Evolutionary conservation across 2,888 invertebrate genomes (phyloP), one percentile per base, ranked within the genome.

Genomic region (Acrobeloides nanus): DNA sequence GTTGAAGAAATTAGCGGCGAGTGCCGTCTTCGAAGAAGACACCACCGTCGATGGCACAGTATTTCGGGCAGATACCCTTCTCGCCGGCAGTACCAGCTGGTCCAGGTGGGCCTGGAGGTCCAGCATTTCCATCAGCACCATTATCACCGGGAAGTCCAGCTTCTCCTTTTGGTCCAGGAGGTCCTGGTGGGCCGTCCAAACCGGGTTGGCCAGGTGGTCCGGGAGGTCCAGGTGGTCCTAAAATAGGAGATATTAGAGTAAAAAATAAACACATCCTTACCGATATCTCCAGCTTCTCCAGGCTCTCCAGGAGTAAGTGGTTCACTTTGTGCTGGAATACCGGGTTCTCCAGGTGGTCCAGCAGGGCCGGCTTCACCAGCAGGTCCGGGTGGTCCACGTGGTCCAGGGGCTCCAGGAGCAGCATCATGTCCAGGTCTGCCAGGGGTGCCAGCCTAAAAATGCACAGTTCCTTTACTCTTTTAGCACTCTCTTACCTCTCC

Each of bases 1-100:
- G n/a, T n/a, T n/a, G n/a, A n/a, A n/a, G n/a, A n/a, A 15, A n/a
- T 58, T 51, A 58, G 24, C 59, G 59, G 21, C 59, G 54, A 37
- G 59, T 62, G 47, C 61, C 61, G 44, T 62, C 61, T 41, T 62
- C 63, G 49, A 61, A 61, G 53, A 61, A 61, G 35, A 61, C 60
- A 26, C 61, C 61, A 8, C 61, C 61, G 47, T 61, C 61, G 43
- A 54, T 53, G 41, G 63, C 59, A 38, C 62, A 62, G 52, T 62
- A 62, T 37, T 60, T 60, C 27, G 60, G 60, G 47, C 60, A 60
- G 47, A 60, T 64, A 27, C 60, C 60, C 50, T 60, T 60, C 44
- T 60, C 63, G 20, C 46, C 46, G 17, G 27, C 21, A n/a, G 24
- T 18, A 51, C 46, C 49, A 10, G 38, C 18, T 48, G 43, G 43